Percentiles rank a stretch among this genome's conserved stretches.
phyloP scores from a whole-genome alignment of 2,113 vertebrate species.

The Neodontobutis hainanensis region DNA sequence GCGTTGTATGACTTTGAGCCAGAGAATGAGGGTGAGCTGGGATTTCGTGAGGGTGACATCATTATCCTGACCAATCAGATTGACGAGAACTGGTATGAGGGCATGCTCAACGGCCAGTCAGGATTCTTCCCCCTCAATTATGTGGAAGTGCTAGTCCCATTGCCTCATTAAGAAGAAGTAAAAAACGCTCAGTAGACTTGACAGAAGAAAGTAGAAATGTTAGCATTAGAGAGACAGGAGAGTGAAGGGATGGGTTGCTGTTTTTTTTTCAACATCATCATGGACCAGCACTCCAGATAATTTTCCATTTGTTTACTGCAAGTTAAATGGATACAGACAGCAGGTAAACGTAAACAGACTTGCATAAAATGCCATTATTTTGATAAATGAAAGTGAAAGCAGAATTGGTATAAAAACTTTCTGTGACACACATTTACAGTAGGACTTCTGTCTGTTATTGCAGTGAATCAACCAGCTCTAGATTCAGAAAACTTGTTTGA shows the following conservation, averaged over 20 bases:
- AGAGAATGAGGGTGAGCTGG: slow-evolving; percentile 95
- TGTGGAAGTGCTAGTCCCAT: slow-evolving; percentile 91
- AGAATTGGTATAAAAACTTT: slow-evolving; percentile 8
- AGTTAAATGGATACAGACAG: slow-evolving; percentile 16
- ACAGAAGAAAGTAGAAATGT: slow-evolving; percentile 35
- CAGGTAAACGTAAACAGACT: slow-evolving; percentile 14
- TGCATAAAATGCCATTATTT: neutral
- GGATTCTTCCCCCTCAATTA: slow-evolving; percentile 99
- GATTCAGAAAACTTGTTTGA: slow-evolving; percentile 10
- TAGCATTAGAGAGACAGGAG: slow-evolving; percentile 23
- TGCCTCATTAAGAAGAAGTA: slow-evolving; percentile 85
- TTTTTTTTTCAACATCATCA: slow-evolving; percentile 54
- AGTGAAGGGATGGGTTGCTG: slow-evolving; percentile 49
- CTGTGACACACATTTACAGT: slow-evolving; percentile 10
- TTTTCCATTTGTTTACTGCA: slow-evolving; percentile 28
- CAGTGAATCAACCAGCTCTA: slow-evolving; percentile 12
- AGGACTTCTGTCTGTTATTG: neutral
- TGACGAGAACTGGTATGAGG: slow-evolving; percentile 99
- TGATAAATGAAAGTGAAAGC: neutral
- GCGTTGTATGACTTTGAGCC: slow-evolving; percentile 97
- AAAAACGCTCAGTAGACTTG: slow-evolving; percentile 30
- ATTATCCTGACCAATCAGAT: slow-evolving; percentile 99
- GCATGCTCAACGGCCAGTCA: slow-evolving; percentile 91
- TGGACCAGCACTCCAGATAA: slow-evolving; percentile 64
- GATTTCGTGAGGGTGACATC: slow-evolving; percentile 94